A percentile compares a stretch with the other conserved stretches of the same genome.
phyloP scores from a whole-genome alignment of 2,113 vertebrate genomes.

The Crypturellus undulatus region DNA sequence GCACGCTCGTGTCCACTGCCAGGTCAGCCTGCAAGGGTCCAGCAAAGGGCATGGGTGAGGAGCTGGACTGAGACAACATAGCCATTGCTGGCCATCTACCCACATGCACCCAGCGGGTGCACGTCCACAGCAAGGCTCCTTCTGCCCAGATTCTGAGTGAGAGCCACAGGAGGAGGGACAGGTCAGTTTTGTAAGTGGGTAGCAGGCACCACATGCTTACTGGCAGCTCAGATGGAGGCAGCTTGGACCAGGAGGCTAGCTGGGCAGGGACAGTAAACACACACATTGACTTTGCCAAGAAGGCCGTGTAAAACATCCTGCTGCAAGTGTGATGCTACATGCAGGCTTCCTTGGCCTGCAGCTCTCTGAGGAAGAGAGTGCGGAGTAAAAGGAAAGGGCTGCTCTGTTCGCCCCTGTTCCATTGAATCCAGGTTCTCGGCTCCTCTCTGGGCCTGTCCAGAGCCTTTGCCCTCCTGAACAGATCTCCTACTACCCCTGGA shows the following conservation, averaged over 20 bases:
- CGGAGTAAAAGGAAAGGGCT: not conserved
- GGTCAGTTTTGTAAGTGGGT: rapidly evolving
- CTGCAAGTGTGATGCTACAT: not conserved
- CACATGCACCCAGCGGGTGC: not conserved
- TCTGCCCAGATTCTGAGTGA: not conserved
- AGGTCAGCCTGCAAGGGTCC: constrained; percentile 59
- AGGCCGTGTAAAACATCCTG: not conserved
- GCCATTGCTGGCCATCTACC: not conserved
- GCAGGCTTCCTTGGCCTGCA: not conserved
- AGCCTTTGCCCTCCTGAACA: not conserved
- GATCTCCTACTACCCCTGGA: not conserved
- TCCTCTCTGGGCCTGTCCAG: not conserved
- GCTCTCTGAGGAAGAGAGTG: not conserved
- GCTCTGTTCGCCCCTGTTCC: not conserved
- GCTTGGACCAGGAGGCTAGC: not conserved
- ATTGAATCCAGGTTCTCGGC: not conserved
- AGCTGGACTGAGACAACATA: rapidly evolving
- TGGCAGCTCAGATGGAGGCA: not conserved
- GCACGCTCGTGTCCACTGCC: constrained; percentile 61
- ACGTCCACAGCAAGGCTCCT: not conserved
- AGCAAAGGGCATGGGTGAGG: not conserved
- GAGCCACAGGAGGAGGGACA: not conserved
- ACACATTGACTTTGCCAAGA: not conserved
- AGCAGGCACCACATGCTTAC: not conserved
- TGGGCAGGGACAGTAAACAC: not conserved